Evolutionary conservation across 2,797 vertebrate species (phyloP).

Genomic region (Margarornis squamiger): DNA sequence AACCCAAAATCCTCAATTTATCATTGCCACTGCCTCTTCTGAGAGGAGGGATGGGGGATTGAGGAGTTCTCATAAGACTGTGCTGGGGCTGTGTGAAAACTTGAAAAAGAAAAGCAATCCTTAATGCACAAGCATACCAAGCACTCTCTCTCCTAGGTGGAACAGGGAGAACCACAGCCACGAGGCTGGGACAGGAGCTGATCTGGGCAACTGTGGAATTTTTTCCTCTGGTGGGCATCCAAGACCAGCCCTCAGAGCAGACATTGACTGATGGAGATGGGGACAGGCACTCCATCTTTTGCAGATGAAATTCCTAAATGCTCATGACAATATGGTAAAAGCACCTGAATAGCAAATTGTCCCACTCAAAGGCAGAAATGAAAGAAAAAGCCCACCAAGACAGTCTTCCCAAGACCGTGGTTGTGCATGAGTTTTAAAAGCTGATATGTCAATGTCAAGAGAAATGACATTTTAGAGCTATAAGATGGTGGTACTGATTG

Average conservation of each 20-base stretch:
- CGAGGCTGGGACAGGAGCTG: neutral
- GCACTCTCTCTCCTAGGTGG: accelerated
- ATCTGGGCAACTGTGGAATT: neutral
- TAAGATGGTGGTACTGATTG: neutral
- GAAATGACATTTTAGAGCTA: neutral
- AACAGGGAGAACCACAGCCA: neutral
- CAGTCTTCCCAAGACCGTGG: neutral
- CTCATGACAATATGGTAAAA: neutral
- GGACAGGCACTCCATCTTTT: neutral
- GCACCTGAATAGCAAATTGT: neutral
- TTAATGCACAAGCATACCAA: accelerated
- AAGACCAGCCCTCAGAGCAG: neutral
- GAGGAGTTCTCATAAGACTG: neutral
- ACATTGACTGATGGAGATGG: accelerated
- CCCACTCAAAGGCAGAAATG: neutral
- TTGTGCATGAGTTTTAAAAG: neutral
- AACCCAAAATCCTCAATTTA: neutral
- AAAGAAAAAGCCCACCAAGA: accelerated
- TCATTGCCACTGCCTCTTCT: neutral
- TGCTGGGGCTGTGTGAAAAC: neutral
- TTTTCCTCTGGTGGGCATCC: neutral
- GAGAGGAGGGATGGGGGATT: neutral
- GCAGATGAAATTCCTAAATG: neutral
- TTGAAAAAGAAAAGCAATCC: neutral
- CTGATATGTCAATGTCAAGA: neutral